Evolutionary conservation across 30 jellyfish, hydroid and myxozoan species (phyloP).

Genomic region (Rhopilema esculentum): DNA sequence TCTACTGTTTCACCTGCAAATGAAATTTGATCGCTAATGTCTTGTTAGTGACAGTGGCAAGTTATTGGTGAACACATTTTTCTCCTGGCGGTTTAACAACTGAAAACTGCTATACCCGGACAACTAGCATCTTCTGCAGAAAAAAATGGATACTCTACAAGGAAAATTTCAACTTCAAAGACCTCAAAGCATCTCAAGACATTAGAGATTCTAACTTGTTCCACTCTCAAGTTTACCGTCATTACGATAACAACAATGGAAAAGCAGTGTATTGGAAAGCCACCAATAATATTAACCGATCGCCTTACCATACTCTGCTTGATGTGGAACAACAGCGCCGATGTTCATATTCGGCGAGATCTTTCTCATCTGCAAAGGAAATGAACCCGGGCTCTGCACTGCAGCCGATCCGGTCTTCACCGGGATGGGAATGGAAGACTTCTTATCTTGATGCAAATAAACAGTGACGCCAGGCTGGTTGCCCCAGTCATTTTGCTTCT

Average conservation of each 20-base stretch:
- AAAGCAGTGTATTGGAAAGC: background rate
- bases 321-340: constrained; percentile 91
- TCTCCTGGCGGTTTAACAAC: too few species aligned
- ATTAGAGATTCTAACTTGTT: too few species aligned
- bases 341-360: constrained; percentile 85
- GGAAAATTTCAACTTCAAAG: too few species aligned
- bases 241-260: too few species aligned
- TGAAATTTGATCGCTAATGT: too few species aligned
- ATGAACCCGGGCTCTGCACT: constrained; percentile 62
- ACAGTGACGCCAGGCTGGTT: constrained; percentile 67
- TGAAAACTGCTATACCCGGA: too few species aligned
- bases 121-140: too few species aligned
- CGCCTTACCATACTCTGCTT: constrained; percentile 86
- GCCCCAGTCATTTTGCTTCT: constrained; percentile 68
- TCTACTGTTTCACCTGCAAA: constrained; percentile 68
- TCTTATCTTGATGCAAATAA: constrained; percentile 67
- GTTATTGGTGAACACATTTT: too few species aligned
- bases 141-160: too few species aligned
- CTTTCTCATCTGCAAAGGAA: constrained; percentile 85
- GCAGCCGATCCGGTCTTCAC: constrained; percentile 55
- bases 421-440: constrained; percentile 74
- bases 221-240: too few species aligned
- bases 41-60: too few species aligned
- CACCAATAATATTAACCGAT: background rate
- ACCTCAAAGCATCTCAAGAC: too few species aligned